A percentile compares a stretch with the other conserved stretches of the same genome.
Conservation (phyloP, 2,888 invertebrate species). For the Hemaris fuciformis region DNA sequence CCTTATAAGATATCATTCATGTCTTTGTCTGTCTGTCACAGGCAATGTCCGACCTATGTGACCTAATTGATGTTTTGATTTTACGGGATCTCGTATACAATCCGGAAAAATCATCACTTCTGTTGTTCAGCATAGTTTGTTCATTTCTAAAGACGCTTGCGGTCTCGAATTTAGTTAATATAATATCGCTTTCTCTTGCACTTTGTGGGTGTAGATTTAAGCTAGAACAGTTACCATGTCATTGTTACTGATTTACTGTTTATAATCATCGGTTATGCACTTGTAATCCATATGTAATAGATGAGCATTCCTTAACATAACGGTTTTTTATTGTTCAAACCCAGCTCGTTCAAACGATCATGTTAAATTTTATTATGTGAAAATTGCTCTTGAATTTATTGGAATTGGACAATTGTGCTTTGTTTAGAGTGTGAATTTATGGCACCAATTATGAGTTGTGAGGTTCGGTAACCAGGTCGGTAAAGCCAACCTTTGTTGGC, state of each 20-base stretch:
- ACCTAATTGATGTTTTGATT: too few species aligned
- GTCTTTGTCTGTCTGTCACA: too few species aligned
- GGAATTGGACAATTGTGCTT: not conserved
- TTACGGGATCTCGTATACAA: too few species aligned
- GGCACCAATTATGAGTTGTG: too few species aligned
- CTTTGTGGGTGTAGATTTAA: not conserved
- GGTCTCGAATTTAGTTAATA: not conserved
- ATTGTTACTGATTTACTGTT: conserved; percentile 22
- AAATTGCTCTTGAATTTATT: not conserved
- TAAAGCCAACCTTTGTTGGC: too few species aligned
- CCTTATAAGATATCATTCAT: too few species aligned
- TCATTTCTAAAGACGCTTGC: too few species aligned
- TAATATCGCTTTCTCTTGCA: not conserved
- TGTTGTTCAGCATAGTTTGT: too few species aligned
- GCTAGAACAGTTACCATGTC: conserved; percentile 1
- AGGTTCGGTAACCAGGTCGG: too few species aligned
- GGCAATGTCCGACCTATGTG: too few species aligned
- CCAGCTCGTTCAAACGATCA: not conserved
- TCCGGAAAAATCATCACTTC: too few species aligned
- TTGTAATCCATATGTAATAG: conserved; percentile 35
- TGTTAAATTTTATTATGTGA: not conserved
- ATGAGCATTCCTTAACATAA: conserved; percentile 23
- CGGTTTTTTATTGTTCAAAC: conserved; percentile 19
- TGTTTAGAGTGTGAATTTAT: not conserved
- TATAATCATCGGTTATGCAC: conserved; percentile 27